Evolutionary conservation across 1,140 invertebrate species (phyloP).

Genomic region (Wasmannia auropunctata): DNA sequence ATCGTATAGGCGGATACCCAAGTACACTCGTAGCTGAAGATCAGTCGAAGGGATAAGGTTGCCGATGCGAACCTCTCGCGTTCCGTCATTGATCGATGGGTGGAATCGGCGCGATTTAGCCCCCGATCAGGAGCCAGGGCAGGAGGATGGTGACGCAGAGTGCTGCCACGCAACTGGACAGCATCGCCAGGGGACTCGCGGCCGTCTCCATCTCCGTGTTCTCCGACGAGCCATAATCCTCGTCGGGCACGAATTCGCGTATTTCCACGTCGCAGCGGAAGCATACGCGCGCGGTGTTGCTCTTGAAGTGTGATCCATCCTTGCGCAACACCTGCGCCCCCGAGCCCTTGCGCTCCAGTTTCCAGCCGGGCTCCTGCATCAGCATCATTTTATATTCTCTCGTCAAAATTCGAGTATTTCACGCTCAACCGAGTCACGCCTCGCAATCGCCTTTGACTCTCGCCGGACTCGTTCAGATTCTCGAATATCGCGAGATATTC

Average conservation of each 20-base stretch:
- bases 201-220: slow-evolving; percentile 73
- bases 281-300: slow-evolving; percentile 79
- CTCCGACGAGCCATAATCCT: slow-evolving; percentile 76
- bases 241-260: slow-evolving; percentile 83
- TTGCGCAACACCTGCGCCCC: slow-evolving; percentile 81
- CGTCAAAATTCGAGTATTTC: slow-evolving; percentile 58
- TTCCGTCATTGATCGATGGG: background rate
- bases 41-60: slow-evolving; percentile 1
- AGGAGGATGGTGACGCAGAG: slow-evolving; percentile 83
- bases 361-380: slow-evolving; percentile 84
- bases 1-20: background rate
- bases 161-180: slow-evolving; percentile 82
- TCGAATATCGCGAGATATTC: background rate
- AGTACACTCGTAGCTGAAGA: background rate
- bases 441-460: background rate
- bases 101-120: slow-evolving; percentile 66
- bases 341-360: slow-evolving; percentile 84
- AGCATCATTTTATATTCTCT: slow-evolving; percentile 76
- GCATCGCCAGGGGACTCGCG: slow-evolving; percentile 83
- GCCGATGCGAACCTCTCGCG: background rate
- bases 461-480: background rate
- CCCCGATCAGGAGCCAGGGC: slow-evolving; percentile 83
- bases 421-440: background rate
- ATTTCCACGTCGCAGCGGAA: slow-evolving; percentile 85
- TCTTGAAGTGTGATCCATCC: slow-evolving; percentile 78